Conservation (phyloP, 2,888 invertebrate genomes). For the Luperina nickerlii region DNA sequence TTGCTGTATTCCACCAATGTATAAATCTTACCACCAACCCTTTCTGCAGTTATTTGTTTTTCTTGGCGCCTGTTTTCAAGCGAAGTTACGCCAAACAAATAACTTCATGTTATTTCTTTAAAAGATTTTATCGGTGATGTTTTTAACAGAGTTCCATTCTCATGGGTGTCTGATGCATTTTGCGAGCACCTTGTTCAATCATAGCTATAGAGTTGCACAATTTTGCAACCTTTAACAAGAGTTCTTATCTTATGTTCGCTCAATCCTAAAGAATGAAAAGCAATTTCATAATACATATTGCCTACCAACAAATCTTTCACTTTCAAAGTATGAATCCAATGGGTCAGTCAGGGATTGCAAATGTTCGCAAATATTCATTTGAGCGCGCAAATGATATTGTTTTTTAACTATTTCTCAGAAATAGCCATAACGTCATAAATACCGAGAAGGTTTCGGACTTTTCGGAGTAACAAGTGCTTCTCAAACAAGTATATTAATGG, state of each 20-base stretch:
- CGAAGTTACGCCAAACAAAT: conserved; percentile 3
- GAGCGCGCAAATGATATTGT: conserved; percentile 3
- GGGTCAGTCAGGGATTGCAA: conserved; percentile 6
- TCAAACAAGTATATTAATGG: conserved; percentile 73
- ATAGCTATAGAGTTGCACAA: conserved; percentile 17
- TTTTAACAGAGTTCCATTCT: neutral
- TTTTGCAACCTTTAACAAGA: conserved; percentile 25
- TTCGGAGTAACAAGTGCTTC: conserved; percentile 75
- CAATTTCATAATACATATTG: conserved; percentile 9
- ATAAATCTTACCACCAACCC: neutral
- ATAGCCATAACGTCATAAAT: conserved; percentile 59
- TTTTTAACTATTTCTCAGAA: conserved; percentile 26
- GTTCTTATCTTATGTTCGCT: conserved; percentile 10
- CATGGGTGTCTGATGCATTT: conserved; percentile 18
- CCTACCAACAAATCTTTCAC: conserved; percentile 7
- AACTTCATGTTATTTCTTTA: neutral
- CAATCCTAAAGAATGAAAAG: conserved; percentile 23
- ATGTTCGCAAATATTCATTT: conserved; percentile 12
- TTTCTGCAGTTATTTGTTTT: conserved; percentile 28
- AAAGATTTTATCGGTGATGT: neutral
- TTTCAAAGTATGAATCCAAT: conserved; percentile 9
- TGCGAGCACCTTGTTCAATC: conserved; percentile 1
- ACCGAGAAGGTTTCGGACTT: conserved; percentile 68
- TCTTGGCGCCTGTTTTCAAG: conserved; percentile 17
- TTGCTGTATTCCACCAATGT: neutral